Base-by-base conservation (phyloP, 2,113 vertebrate species). In the Cygnus buccinator region DNA sequence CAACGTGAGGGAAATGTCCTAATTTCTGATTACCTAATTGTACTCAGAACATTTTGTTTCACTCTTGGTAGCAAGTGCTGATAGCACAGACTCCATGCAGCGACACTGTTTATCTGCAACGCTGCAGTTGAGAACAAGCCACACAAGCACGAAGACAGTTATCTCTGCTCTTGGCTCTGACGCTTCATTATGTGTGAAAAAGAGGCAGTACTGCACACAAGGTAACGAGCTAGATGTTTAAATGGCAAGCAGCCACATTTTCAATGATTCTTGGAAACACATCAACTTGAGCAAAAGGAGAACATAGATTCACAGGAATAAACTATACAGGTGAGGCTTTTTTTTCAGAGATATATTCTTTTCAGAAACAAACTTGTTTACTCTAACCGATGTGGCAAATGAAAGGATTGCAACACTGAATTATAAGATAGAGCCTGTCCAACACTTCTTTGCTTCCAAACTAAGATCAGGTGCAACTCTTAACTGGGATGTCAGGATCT, bases 1-100 rank as follows among this genome's bases (percentile, higher is more conserved):
- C 55, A 15, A 85, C 39, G 76, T 72, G 84, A 95, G 62, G 33
- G 39, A 84, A 68, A 87, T 73, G 95, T 87, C 62, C 70, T 93
- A 84, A 94, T 50, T 91, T 89, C 54, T 84, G 77, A 89, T 87
- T 95, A 94, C 87, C 61, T 95, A 94, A 93, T 10, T 72, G 84
- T 93, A 68, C 70, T 91, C 39, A n/a, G 96, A 95, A 95, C 74
- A 91, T 85, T 95, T 75, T 93, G 93, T 95, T 93, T 87, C 74
- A 35, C 20, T 87, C 33, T 44, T 52, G 17, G 61, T 87, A 92
- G 66, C 70, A 79, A 82, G 48, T 20, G 35, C 10, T 73, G 58
- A 89, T 41, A 84, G 62, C 74, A 91, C 57, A 82, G 76, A 61
- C 44, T 57, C 35, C 81, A 46, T 0, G 62, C 66, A 78, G 22